phyloP scores from a whole-genome alignment of 92 coral and sea anemone genomes.

The Epizoanthus ramosus region DNA sequence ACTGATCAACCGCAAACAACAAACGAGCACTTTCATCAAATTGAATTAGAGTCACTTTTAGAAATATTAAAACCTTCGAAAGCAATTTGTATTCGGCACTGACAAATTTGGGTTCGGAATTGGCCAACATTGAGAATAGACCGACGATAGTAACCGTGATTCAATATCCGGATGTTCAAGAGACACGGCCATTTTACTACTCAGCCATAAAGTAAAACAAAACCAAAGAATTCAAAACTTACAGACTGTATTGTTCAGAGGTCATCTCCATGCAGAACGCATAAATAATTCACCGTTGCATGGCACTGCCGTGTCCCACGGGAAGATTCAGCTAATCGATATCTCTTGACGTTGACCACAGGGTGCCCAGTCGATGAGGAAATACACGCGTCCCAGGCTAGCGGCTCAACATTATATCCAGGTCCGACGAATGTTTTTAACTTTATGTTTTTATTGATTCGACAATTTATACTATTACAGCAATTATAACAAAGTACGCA shows the following conservation, averaged over 20 bases:
- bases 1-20: background rate
- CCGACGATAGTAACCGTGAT: slow-evolving; percentile 44
- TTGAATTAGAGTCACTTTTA: too few relatives aligned
- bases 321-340: too few relatives aligned
- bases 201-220: background rate
- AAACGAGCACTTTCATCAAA: background rate
- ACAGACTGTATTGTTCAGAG: slow-evolving; percentile 69
- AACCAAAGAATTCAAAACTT: slow-evolving; percentile 47
- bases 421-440: too few relatives aligned
- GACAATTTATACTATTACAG: too few relatives aligned
- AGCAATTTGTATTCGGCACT: slow-evolving; percentile 65
- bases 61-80: slow-evolving; percentile 61
- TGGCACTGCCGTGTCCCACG: too few relatives aligned
- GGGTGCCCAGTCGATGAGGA: too few relatives aligned
- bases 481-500: too few relatives aligned
- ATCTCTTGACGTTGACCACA: too few relatives aligned
- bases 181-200: slow-evolving; percentile 65
- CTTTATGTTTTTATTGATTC: too few relatives aligned
- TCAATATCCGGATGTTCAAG: slow-evolving; percentile 23
- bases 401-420: too few relatives aligned
- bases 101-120: slow-evolving; percentile 72
- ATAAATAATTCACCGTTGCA: background rate
- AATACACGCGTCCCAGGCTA: too few relatives aligned
- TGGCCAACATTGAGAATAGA: slow-evolving; percentile 85
- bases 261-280: slow-evolving; percentile 46